Evolutionary conservation across 2,888 invertebrate genomes (phyloP), one percentile per base, ranked within the genome.

Genomic region (Penaeus monodon): DNA sequence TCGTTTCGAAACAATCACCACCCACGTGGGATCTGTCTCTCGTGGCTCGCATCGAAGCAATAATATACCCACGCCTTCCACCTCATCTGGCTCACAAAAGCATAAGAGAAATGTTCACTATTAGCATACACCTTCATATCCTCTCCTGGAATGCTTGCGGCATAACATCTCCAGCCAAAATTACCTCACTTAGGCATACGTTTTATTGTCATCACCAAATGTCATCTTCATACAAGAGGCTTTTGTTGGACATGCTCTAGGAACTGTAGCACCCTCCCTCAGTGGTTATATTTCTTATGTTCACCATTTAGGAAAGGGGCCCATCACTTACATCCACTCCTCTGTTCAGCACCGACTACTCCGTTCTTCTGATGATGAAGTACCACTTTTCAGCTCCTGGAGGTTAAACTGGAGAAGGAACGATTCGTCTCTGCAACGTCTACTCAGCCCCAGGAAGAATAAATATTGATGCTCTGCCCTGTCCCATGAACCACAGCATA

Each of bases 251-350:
- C 20, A 8, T 33, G n/a, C 73, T 27, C 27, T 20, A 29, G 20
- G 63, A 14, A 57, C 29, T 57, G 49, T 49, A 49, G 49, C 49
- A 49, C 63, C 64, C 24, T 17, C 64, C 12, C 79, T 79, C 79
- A 63, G 10, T 24, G 29, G 57, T 20, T 79, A 79, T 63, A 63
- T 79, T n/a, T 79, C 64, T 10, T 79, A 57, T 29, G 29, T 38
- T 10, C 79, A 57, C 29, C n/a, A 1, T 17, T 10, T 63, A 3
- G 63, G 57, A 29, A 57, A 78, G 1, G 78, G 78, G 12, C 78
- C 63, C n/a, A 22, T 78, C 14, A 79, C 79, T 63, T 63, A 79
- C 29, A 27, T 79, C 24, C 76, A 76, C 76, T 76, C 49, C 33
- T 76, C 38, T n/a, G 1, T 76, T 10, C 79, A 63, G 29, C 64